phyloP scores from a whole-genome alignment of 2,113 vertebrate species.

The Anhinga anhinga region DNA sequence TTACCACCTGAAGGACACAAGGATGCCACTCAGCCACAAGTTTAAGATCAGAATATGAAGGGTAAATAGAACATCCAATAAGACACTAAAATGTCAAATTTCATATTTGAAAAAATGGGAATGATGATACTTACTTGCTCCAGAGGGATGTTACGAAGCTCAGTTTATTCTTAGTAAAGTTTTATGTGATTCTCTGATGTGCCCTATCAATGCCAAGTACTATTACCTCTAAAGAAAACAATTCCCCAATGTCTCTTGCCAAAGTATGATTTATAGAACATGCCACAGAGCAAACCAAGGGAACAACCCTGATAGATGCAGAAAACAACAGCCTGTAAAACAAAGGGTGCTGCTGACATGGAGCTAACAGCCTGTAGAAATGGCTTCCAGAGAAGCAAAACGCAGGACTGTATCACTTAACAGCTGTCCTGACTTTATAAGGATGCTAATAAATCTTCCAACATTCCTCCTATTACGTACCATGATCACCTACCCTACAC shows the following conservation, averaged over 20 bases:
- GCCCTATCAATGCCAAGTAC: neutral
- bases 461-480: neutral
- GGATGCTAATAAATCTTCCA: neutral
- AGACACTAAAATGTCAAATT: neutral
- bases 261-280: neutral
- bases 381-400: neutral
- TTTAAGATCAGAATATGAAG: neutral
- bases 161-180: neutral
- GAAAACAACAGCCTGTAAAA: neutral
- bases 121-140: neutral
- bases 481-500: neutral
- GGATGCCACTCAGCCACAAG: neutral
- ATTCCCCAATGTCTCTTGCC: neutral
- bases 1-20: neutral
- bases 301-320: neutral
- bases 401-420: neutral
- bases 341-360: neutral
- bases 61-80: neutral
- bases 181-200: neutral
- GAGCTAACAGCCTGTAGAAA: neutral
- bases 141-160: neutral
- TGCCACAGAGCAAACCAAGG: neutral
- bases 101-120: neutral
- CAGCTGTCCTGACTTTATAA: neutral
- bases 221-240: neutral